Conservation (phyloP, 2,888 invertebrate genomes). For the Nebria salina region DNA sequence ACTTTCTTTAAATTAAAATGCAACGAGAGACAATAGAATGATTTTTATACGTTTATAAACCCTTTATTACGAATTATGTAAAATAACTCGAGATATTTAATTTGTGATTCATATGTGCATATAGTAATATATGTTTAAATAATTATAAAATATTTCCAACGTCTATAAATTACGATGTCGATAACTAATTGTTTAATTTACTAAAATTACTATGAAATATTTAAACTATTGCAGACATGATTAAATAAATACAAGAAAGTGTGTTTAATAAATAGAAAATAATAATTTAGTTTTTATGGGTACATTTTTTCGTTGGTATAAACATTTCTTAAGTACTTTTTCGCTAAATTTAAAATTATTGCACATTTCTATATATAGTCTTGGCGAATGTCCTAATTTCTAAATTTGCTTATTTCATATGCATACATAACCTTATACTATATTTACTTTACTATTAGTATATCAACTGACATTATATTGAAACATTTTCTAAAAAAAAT, state of each 20-base stretch:
- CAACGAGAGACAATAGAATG: neutral
- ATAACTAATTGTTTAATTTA: too few relatives aligned
- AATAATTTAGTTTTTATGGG: too few relatives aligned
- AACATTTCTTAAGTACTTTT: neutral
- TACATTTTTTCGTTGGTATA: neutral
- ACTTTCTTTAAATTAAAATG: neutral
- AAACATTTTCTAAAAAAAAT: too few relatives aligned
- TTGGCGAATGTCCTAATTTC: constrained; percentile 1
- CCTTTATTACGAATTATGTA: neutral
- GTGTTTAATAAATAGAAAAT: too few relatives aligned
- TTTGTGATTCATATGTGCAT: too few relatives aligned
- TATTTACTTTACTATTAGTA: neutral
- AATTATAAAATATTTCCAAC: too few relatives aligned
- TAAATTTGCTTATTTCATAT: neutral
- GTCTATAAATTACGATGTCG: too few relatives aligned
- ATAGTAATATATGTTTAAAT: too few relatives aligned
- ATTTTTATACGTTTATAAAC: neutral
- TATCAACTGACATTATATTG: neutral
- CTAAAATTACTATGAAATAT: too few relatives aligned
- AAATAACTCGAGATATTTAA: neutral
- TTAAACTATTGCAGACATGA: too few relatives aligned
- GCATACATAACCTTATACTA: neutral
- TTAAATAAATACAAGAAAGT: too few relatives aligned
- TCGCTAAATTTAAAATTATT: neutral
- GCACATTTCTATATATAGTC: neutral